A percentile compares a stretch with the other conserved stretches of the same genome.
phyloP scores from a whole-genome alignment of 2,888 invertebrate species.

The Bugula neritina region DNA sequence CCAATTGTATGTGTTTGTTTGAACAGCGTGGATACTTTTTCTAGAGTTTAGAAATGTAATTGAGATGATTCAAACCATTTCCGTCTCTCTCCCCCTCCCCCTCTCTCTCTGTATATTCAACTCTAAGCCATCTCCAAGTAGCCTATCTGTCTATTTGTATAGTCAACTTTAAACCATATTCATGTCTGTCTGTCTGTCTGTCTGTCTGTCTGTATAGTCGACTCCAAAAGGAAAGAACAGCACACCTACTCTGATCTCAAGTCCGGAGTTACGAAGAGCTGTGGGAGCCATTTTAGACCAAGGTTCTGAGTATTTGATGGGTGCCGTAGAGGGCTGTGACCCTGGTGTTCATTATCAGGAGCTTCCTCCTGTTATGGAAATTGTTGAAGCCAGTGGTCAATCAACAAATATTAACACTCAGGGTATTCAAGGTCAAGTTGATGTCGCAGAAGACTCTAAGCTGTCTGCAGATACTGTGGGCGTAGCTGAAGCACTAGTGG shows the following conservation, averaged over 20 bases:
- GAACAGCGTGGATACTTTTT: no score
- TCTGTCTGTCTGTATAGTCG: neutral
- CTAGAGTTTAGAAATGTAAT: no score
- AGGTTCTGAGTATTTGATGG: neutral
- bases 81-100: no score
- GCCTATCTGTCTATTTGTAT: no score
- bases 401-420: neutral
- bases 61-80: no score
- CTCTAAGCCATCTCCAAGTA: no score
- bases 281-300: constrained; percentile 3
- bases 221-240: constrained; percentile 25
- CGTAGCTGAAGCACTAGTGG: constrained; percentile 12
- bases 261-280: neutral
- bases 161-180: no score
- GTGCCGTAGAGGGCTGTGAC: neutral
- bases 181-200: no score
- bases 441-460: neutral
- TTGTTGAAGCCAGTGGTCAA: constrained; percentile 2
- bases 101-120: no score
- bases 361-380: neutral
- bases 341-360: neutral
- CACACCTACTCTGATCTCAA: constrained; percentile 7
- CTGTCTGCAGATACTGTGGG: constrained; percentile 3
- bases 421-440: neutral
- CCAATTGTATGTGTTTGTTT: no score